These are phyloP conservation scores for Forbesichthys papilliferus DNA, from an alignment of 2,113 vertebrate species.

Conservation along the genomic window DNA sequence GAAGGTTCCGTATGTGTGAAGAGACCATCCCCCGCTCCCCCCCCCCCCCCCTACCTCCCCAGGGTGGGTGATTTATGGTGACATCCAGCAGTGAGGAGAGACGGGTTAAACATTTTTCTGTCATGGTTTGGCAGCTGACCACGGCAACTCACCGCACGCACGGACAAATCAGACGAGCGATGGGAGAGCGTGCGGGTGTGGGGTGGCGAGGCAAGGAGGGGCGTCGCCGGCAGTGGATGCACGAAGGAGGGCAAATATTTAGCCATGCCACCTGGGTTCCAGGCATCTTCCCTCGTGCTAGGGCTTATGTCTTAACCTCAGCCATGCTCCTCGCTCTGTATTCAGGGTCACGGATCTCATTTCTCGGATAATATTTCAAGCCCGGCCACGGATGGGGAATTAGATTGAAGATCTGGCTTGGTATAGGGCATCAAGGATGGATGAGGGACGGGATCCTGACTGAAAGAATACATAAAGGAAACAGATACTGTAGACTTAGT, in stretches of 20 bases:
- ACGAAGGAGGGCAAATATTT: conserved; percentile 78
- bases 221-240: conserved; percentile 54
- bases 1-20: conserved; percentile 68
- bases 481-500: conserved; percentile 52
- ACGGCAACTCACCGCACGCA: conserved; percentile 57
- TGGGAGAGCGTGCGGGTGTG: conserved; percentile 31
- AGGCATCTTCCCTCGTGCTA: conserved; percentile 36
- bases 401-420: conserved; percentile 77
- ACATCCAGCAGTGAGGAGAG: conserved; percentile 62
- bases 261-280: conserved; percentile 68
- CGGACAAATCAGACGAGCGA: conserved; percentile 52
- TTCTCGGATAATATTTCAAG: conserved; percentile 81
- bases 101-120: conserved; percentile 50
- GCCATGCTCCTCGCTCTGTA: conserved; percentile 67
- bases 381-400: conserved; percentile 77
- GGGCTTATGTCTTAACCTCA: conserved; percentile 55
- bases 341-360: conserved; percentile 86
- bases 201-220: conserved; percentile 7
- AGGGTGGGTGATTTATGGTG: conserved; percentile 70
- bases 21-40: neutral
- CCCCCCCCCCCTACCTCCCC: conserved; percentile 32
- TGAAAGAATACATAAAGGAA: conserved; percentile 44
- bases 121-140: conserved; percentile 56
- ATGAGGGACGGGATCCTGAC: conserved; percentile 43
- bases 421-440: conserved; percentile 56